Evolutionary conservation across 2,797 vertebrate species (phyloP).

Genomic region (Cygnus olor): DNA sequence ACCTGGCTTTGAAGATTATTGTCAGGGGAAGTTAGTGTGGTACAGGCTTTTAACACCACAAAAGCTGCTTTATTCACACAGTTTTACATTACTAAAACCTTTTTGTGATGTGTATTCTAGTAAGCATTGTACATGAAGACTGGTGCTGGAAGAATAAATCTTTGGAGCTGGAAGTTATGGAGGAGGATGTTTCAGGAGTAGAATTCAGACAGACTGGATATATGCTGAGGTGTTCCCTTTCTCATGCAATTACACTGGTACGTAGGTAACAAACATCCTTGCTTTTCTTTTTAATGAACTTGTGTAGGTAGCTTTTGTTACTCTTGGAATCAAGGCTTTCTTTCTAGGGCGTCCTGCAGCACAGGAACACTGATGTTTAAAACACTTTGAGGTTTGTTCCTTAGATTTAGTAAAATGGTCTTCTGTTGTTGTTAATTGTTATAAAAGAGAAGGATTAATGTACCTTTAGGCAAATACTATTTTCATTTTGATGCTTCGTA

Average conservation of each 20-base stretch:
- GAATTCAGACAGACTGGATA: constrained; percentile 98
- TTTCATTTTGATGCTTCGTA: not conserved
- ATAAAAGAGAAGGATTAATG: not conserved
- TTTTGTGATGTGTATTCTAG: constrained; percentile 67
- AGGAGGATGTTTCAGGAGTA: constrained; percentile 85
- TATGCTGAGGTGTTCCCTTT: constrained; percentile 95
- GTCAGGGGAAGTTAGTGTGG: not conserved
- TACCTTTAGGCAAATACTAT: not conserved
- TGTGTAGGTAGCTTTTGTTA: not conserved
- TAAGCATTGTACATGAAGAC: constrained; percentile 93
- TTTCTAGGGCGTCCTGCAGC: not conserved
- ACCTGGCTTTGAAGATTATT: not conserved
- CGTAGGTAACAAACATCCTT: constrained; percentile 4
- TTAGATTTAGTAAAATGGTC: not conserved
- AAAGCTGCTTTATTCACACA: not conserved
- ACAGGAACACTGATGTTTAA: not conserved
- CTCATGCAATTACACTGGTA: constrained; percentile 97
- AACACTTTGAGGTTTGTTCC: not conserved
- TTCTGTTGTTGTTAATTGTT: not conserved
- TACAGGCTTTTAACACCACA: not conserved
- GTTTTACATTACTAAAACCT: not conserved
- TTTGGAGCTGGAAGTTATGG: constrained; percentile 91
- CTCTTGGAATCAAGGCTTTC: not conserved
- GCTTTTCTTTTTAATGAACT: not conserved
- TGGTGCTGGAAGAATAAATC: constrained; percentile 99